Base-by-base conservation (phyloP, 2,113 vertebrate genomes). In the Cygnus atratus region DNA sequence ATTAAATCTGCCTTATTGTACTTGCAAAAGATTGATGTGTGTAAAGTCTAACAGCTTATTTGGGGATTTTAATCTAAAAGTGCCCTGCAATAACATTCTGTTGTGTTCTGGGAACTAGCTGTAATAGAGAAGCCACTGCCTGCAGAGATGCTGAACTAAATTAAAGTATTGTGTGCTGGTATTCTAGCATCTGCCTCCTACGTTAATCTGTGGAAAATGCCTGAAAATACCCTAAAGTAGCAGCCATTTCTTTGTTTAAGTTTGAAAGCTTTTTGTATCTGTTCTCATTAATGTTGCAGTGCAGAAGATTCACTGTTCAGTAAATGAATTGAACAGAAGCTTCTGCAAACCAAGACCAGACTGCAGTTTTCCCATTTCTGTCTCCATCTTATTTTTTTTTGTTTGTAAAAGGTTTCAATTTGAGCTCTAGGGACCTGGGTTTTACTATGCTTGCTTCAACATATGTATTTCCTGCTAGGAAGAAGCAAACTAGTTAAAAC, bases 71-170 rank as follows among this genome's bases (percentile, higher is more conserved):
- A 87, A 93, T 97, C 93, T 92, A 87, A 75, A 80, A 93, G 74
- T 87, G 86, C 67, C 84, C 88, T 89, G 78, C 75, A 96, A 96
- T 92, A 95, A 73, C 33, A 33, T 89, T 87, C 39, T 77, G 81
- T 88, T 92, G 83, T 96, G 88, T 89, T 95, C 91, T 95, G 88
- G 84, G 81, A 91, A 3, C 73, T 59, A 91, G 54, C 71, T 0
- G 28, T 92, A 95, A 94, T 88, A 93, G 96, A 94, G 96, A 93
- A 97, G 74, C 74, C 65, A 89, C 93, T 93, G 96, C 96, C 93
- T 96, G 95, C 91, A 96, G 96, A 96, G 93, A 95, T 92, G 62
- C 93, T 96, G 95, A 94, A 52, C 91, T 89, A 94, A 96, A 95
- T 94, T 93, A 85, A 93, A 94, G 93, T 82, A 94, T 95, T 96